Conservation (phyloP, 2,797 vertebrate species). For the Lemur catta region DNA sequence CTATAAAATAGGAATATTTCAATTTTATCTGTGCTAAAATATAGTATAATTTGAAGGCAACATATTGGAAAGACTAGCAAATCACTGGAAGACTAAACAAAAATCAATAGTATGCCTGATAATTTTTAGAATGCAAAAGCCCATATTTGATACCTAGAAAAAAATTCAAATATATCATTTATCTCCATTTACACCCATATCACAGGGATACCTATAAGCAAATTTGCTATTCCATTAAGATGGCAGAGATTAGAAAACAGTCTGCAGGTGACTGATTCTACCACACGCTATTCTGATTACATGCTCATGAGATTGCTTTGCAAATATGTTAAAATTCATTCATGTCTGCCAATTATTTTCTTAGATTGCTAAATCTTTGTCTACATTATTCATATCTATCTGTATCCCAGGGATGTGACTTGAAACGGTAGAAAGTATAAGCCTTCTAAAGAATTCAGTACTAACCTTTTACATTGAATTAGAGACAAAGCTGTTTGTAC, state of each 20-base stretch:
- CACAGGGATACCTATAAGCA: constrained; percentile 40
- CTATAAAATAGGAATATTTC: neutral
- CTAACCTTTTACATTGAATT: constrained; percentile 9
- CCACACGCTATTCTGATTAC: constrained; percentile 39
- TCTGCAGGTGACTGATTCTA: constrained; percentile 50
- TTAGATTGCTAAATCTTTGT: constrained; percentile 59
- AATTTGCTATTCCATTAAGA: constrained; percentile 61
- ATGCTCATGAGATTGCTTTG: constrained; percentile 46
- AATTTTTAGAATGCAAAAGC: constrained; percentile 17
- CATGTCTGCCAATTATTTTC: constrained; percentile 62
- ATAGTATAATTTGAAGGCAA: neutral
- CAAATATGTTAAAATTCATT: constrained; percentile 63
- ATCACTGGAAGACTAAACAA: constrained; percentile 18
- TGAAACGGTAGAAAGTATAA: constrained; percentile 37
- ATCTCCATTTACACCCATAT: constrained; percentile 60
- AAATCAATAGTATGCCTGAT: neutral
- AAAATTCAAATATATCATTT: constrained; percentile 55
- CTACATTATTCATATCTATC: constrained; percentile 58
- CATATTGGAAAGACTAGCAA: neutral
- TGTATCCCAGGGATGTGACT: constrained; percentile 11
- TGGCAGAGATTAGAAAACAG: constrained; percentile 56
- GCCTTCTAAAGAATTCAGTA: neutral
- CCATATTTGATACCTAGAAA: constrained; percentile 22
- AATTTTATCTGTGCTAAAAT: neutral
- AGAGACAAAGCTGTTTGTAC: neutral